Conservation (phyloP, 2,797 vertebrate genomes). For the Gadopsis marmoratus region DNA sequence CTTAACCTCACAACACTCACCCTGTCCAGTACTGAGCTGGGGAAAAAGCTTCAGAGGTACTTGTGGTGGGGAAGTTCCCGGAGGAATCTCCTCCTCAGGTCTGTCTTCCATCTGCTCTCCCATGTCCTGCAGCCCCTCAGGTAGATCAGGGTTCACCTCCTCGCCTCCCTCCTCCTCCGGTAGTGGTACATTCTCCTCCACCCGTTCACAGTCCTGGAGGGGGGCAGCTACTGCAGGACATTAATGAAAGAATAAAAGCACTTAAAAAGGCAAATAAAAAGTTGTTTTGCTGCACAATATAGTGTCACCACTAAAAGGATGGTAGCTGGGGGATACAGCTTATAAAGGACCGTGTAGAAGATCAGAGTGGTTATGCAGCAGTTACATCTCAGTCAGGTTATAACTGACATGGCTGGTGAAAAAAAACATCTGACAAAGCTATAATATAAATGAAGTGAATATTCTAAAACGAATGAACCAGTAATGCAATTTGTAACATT, state of each 20-base stretch:
- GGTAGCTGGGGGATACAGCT: background rate
- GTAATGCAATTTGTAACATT: background rate
- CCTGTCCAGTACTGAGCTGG: conserved; percentile 78
- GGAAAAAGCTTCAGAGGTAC: conserved; percentile 76
- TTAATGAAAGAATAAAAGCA: background rate
- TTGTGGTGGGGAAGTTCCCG: conserved; percentile 78
- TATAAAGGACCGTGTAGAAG: background rate
- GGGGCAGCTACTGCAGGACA: conserved; percentile 65
- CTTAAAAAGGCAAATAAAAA: background rate
- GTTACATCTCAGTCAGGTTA: background rate
- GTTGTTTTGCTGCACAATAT: background rate
- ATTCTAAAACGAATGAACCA: background rate
- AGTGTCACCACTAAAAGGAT: background rate
- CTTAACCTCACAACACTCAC: conserved; percentile 64
- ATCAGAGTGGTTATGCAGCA: background rate
- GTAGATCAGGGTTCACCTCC: conserved; percentile 57
- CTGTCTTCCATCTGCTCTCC: conserved; percentile 71
- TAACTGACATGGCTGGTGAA: background rate
- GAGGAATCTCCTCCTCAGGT: conserved; percentile 70
- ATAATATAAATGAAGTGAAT: background rate
- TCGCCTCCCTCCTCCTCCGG: conserved; percentile 64
- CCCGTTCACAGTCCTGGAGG: conserved; percentile 74
- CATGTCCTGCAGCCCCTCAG: conserved; percentile 75
- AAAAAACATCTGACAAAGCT: background rate
- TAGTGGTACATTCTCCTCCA: conserved; percentile 64